phyloP scores from a whole-genome alignment of 2,888 invertebrate species.

The Dinocampus coccinellae region DNA sequence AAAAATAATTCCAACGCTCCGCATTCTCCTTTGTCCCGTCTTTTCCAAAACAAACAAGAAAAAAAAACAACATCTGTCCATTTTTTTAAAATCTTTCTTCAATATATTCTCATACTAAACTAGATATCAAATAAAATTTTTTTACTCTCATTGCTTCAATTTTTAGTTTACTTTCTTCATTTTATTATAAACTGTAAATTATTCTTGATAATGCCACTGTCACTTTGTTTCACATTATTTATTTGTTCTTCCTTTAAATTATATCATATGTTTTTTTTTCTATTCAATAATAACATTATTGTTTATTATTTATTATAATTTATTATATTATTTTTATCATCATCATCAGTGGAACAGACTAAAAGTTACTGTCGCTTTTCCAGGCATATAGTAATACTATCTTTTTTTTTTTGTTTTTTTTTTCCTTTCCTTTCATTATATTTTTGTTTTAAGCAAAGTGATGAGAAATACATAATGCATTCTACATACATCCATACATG shows the following conservation, averaged over 20 bases:
- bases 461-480: no score
- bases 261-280: background rate
- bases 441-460: constrained; percentile 6
- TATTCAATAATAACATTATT: constrained; percentile 5
- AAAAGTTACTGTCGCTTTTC: background rate
- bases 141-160: background rate
- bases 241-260: background rate
- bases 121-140: background rate
- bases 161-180: background rate
- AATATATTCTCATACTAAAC: background rate
- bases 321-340: background rate
- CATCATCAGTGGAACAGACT: background rate
- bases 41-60: no score
- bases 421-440: no score
- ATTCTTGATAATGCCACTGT: background rate
- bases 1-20: no score
- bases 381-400: background rate
- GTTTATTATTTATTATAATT: background rate
- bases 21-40: no score
- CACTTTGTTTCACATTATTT: background rate
- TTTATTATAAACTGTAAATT: background rate
- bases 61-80: background rate
- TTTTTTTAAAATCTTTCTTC: background rate
- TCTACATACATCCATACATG: no score
- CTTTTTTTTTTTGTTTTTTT: background rate